These are phyloP conservation scores for Sussaba pulchella DNA, from an alignment of 2,888 invertebrate genomes.

Conservation along the genomic window DNA sequence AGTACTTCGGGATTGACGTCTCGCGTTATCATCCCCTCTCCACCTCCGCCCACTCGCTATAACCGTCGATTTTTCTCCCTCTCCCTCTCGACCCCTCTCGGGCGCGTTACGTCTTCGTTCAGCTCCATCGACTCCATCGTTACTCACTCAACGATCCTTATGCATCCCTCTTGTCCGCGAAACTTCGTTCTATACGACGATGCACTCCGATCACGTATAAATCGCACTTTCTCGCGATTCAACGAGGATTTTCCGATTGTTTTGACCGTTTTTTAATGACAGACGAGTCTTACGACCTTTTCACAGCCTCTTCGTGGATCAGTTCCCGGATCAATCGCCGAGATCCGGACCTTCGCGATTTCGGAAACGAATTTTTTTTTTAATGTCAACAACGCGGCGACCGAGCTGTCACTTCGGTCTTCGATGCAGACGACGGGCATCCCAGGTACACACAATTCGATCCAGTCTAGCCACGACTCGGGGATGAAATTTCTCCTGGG, in stretches of 20 bases:
- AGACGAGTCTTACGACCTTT: conserved; percentile 8
- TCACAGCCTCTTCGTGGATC: conserved; percentile 31
- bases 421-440: conserved; percentile 67
- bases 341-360: no score
- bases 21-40: conserved; percentile 72
- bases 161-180: neutral
- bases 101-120: conserved; percentile 26
- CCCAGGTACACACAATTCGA: conserved; percentile 32
- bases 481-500: conserved; percentile 7
- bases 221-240: conserved; percentile 13
- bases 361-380: conserved; percentile 59
- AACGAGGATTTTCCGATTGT: neutral
- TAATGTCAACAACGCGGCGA: conserved; percentile 69
- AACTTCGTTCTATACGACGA: conserved; percentile 5
- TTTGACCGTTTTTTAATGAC: no score
- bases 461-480: conserved; percentile 43
- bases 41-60: neutral
- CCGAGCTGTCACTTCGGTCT: conserved; percentile 69
- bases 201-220: conserved; percentile 11
- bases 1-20: conserved; percentile 71
- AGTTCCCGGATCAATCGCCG: conserved; percentile 32
- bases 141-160: conserved; percentile 2
- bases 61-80: conserved; percentile 34
- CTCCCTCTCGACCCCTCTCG: conserved; percentile 47
- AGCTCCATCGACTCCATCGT: conserved; percentile 45